Evolutionary conservation across 2,113 vertebrate genomes (phyloP).

Genomic region (Murina feae): DNA sequence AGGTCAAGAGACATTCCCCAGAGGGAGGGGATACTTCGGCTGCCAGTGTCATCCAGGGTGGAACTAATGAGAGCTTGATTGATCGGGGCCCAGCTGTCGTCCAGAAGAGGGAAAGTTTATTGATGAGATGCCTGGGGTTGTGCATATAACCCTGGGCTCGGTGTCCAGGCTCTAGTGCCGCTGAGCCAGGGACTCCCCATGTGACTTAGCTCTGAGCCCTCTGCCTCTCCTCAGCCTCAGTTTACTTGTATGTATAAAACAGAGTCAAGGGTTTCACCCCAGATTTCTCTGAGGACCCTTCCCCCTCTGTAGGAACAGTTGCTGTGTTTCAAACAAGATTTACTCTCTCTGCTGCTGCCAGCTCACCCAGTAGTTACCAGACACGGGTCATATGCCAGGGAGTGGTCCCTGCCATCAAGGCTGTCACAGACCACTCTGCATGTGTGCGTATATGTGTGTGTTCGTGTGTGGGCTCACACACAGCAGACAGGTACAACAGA

Average conservation of each 20-base stretch:
- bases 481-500: neutral
- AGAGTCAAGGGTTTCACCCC: neutral
- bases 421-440: neutral
- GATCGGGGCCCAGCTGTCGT: neutral
- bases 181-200: neutral
- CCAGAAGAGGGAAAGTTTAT: neutral
- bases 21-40: neutral
- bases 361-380: neutral
- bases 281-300: neutral
- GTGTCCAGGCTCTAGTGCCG: neutral
- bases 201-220: neutral
- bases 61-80: neutral
- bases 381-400: neutral
- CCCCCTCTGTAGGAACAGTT: neutral
- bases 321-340: neutral
- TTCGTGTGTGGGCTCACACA: neutral
- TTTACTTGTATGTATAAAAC: neutral
- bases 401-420: neutral
- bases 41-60: neutral
- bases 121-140: neutral
- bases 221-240: neutral
- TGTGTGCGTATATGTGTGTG: rapidly evolving
- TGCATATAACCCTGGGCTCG: neutral
- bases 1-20: neutral
- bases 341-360: neutral